Evolutionary conservation across 2,888 invertebrate species (phyloP).

Genomic region (Charanyca ferruginea): DNA sequence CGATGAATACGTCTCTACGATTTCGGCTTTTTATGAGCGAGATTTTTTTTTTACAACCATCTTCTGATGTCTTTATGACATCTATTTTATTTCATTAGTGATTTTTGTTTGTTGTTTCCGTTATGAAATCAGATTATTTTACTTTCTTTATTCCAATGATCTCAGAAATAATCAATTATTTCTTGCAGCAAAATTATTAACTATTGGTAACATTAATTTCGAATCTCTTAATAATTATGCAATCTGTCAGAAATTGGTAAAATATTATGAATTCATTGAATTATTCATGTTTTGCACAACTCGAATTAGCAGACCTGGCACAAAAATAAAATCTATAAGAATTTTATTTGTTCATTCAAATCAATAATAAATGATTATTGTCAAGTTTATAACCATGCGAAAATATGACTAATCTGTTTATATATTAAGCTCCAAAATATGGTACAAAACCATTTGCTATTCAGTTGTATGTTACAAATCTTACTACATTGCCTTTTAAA

Average conservation of each 20-base stretch:
- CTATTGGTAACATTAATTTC: slow-evolving; percentile 9
- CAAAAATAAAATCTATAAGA: background rate
- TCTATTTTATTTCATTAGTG: slow-evolving; percentile 18
- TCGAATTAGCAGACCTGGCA: background rate
- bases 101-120: background rate
- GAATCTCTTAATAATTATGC: slow-evolving; percentile 20
- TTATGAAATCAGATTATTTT: slow-evolving; percentile 3
- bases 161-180: slow-evolving; percentile 38
- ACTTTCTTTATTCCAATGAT: slow-evolving; percentile 26
- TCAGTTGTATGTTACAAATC: slow-evolving; percentile 27
- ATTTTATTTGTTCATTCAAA: background rate
- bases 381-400: background rate
- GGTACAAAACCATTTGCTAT: background rate
- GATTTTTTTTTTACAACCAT: slow-evolving; percentile 42
- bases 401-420: background rate
- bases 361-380: background rate
- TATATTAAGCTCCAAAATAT: background rate
- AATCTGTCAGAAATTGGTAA: slow-evolving; percentile 36
- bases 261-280: slow-evolving; percentile 36
- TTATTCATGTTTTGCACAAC: slow-evolving; percentile 36
- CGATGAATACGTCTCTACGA: slow-evolving; percentile 63
- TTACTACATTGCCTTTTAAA: slow-evolving; percentile 40
- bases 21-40: slow-evolving; percentile 49
- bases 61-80: slow-evolving; percentile 29
- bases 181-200: slow-evolving; percentile 26